Evolutionary conservation across 30 jellyfish, hydroid and myxozoan genomes (phyloP), one percentile per base, ranked within the genome.

Genomic region (Sanderia malayensis): DNA sequence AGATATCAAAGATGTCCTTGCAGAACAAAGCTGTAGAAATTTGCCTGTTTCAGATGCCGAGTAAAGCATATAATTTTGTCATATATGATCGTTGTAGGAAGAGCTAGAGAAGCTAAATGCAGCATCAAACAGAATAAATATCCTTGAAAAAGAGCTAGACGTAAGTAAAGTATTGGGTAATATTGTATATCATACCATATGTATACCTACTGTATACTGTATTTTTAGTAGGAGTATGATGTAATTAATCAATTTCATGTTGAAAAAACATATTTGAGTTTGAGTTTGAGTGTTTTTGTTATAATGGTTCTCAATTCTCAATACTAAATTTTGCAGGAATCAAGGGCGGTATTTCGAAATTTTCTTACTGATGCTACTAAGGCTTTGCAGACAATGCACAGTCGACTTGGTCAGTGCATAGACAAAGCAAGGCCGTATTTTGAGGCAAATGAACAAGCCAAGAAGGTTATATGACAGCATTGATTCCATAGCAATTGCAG

Each of bases 401-500:
- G 79, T 45, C 83, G 65, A 15, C 81, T 83, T 49, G 98, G 98
- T 24, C 88, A 81, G 41, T 67, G 74, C 46, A 75, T 92, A 31
- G 98, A 92, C 60, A 92, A 92, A 80, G 96, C 98, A 11, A 79
- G 98, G 53, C 94, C 98, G 21, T 92, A 92, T 61, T 92, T 76
- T 71, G 98, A 92, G 61, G 93, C 95, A 4, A 29, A 62, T 58
- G 82, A 32, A 10, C 98, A 92, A 49, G 85, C 98, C 13, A 78
- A 84, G 75, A 80, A 92, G 94, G 98, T 92, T n/a, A n/a, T n/a
- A n/a, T n/a, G n/a, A n/a, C n/a, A n/a, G n/a, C n/a, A n/a, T n/a
- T n/a, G n/a, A n/a, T n/a, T n/a, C n/a, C n/a, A n/a, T n/a, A n/a
- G n/a, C n/a, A n/a, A n/a, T n/a, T n/a, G n/a, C n/a, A n/a, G n/a